These are phyloP conservation scores for Cerastis leucographa DNA, from an alignment of 2,888 invertebrate species.

Conservation along the genomic window DNA sequence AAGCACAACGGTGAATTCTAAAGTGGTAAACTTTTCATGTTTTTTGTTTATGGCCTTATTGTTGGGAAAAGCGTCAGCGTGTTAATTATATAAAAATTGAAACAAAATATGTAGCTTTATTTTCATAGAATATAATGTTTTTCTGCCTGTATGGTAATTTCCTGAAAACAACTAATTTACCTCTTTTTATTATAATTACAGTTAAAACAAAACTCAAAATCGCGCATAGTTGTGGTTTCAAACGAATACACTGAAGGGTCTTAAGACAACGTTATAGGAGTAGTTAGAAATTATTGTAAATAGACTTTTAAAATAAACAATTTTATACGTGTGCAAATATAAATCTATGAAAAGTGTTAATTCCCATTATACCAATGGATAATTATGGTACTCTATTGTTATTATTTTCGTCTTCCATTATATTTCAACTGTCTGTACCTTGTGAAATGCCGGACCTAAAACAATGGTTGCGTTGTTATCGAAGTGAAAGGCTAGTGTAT, in stretches of 20 bases:
- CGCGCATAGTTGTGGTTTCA: constrained; percentile 66
- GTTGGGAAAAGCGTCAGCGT: constrained; percentile 5
- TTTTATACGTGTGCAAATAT: constrained; percentile 84
- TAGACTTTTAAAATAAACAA: constrained; percentile 81
- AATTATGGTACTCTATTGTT: constrained; percentile 70
- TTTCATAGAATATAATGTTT: constrained; percentile 19
- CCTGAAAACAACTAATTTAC: constrained; percentile 35
- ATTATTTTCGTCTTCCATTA: constrained; percentile 86
- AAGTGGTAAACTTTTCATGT: constrained; percentile 43
- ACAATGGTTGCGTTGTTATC: constrained; percentile 43
- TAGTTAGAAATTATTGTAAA: constrained; percentile 85
- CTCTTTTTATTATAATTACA: constrained; percentile 27
- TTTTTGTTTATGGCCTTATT: constrained; percentile 40
- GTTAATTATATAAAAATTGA: constrained; percentile 16
- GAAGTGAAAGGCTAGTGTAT: constrained; percentile 63
- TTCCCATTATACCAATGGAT: constrained; percentile 69
- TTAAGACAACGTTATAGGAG: constrained; percentile 79
- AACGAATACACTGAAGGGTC: constrained; percentile 74
- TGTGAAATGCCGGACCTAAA: constrained; percentile 53
- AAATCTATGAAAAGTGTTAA: constrained; percentile 73
- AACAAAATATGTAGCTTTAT: constrained; percentile 17
- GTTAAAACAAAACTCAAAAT: constrained; percentile 33
- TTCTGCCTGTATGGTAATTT: constrained; percentile 8
- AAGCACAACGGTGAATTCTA: constrained; percentile 63
- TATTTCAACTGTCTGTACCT: constrained; percentile 65